phyloP scores from a whole-genome alignment of 1,140 invertebrate species.

The Conus ventricosus region DNA sequence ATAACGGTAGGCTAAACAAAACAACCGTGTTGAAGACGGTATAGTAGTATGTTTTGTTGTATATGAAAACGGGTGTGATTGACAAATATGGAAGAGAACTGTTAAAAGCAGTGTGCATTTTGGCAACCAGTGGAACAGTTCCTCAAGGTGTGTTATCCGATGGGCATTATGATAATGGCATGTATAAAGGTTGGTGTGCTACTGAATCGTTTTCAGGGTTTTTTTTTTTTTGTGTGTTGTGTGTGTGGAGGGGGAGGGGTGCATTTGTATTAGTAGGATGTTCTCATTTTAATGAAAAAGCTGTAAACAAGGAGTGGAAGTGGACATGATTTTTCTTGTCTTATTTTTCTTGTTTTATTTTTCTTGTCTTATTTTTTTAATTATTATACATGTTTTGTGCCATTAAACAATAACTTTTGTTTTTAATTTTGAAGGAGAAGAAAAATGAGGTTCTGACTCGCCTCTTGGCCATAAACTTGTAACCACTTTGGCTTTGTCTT shows the following conservation, averaged over 20 bases:
- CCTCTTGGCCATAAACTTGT: slow-evolving; percentile 8
- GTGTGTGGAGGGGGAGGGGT: neutral
- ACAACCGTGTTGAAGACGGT: no score
- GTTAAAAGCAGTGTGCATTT: no score
- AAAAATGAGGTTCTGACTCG: neutral
- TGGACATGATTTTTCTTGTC: slow-evolving; percentile 5
- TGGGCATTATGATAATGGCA: neutral
- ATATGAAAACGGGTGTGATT: no score
- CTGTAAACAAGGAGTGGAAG: neutral
- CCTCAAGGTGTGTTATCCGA: neutral
- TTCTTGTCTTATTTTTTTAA: slow-evolving; percentile 5
- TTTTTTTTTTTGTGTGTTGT: neutral
- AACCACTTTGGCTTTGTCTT: neutral
- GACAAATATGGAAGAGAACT: no score
- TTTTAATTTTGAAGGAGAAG: neutral
- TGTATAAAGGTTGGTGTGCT: neutral
- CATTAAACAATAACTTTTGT: slow-evolving; percentile 3
- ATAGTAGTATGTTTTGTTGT: no score
- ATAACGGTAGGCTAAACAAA: no score
- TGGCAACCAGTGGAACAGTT: no score
- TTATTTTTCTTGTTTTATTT: no score
- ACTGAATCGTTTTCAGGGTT: neutral
- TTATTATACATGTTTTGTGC: slow-evolving; percentile 15
- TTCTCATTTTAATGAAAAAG: no score
- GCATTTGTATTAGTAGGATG: neutral